Evolutionary conservation across 2,113 vertebrate genomes (phyloP).

Genomic region (Myanophis thanlyinensis): DNA sequence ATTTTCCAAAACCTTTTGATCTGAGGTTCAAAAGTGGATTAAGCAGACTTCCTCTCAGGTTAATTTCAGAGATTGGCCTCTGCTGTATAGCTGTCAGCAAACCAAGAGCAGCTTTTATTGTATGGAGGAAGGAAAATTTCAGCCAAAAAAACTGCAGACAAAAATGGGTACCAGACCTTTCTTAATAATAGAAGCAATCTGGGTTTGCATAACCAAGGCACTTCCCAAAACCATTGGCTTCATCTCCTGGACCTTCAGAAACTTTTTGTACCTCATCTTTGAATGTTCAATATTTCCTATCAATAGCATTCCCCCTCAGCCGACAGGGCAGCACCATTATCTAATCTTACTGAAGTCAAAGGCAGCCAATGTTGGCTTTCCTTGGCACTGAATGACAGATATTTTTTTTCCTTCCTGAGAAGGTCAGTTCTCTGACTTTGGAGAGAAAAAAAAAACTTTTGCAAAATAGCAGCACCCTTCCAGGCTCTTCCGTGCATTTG

Average conservation of each 20-base stretch:
- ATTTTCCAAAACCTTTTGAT: not conserved
- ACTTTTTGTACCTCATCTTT: not conserved
- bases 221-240: not conserved
- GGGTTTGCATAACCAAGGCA: not conserved
- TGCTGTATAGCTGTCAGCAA: not conserved
- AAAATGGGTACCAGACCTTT: not conserved
- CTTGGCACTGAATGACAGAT: not conserved
- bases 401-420: not conserved
- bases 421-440: not conserved
- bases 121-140: not conserved
- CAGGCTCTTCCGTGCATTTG: not conserved
- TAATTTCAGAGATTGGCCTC: not conserved
- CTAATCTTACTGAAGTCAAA: not conserved
- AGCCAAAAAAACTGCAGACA: not conserved
- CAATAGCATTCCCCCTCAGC: not conserved
- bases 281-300: not conserved
- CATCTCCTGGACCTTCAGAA: not conserved
- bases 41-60: not conserved
- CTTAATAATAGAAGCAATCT: not conserved
- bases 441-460: not conserved
- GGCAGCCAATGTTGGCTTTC: fast-evolving
- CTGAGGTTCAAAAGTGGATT: not conserved
- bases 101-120: not conserved
- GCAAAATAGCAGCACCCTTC: not conserved
- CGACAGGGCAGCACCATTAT: not conserved